Percentiles rank a stretch among this genome's conserved stretches.
These are phyloP conservation scores for Oopsacas minuta DNA, from an alignment of 37 sponge, comb jelly and placozoan species.

Conservation along the genomic window DNA sequence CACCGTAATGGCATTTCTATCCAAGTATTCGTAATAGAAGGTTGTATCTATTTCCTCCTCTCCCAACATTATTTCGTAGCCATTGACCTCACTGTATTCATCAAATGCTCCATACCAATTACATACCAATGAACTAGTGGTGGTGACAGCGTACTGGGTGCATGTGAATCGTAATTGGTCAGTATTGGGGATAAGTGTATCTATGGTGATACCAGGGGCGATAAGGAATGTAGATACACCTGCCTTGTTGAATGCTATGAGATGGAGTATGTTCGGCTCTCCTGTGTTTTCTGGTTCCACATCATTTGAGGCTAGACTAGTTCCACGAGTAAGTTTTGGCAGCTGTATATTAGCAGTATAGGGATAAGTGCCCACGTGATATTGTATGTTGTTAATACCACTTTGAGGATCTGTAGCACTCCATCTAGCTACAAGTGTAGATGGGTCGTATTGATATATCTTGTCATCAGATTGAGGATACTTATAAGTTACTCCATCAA, in stretches of 20 bases:
- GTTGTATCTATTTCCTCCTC: neutral
- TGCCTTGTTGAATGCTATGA: neutral
- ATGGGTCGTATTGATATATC: neutral
- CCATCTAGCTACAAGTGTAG: neutral
- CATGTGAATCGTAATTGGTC: neutral
- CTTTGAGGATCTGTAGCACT: neutral
- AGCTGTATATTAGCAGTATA: neutral
- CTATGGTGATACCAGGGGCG: neutral
- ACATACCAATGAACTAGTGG: neutral
- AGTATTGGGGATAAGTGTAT: neutral
- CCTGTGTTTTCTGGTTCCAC: neutral
- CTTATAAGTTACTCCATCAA: neutral
- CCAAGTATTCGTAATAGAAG: neutral
- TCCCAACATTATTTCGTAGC: neutral
- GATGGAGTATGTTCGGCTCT: neutral
- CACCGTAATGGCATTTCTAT: neutral
- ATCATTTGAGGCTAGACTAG: neutral
- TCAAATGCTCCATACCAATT: neutral
- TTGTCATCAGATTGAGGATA: neutral
- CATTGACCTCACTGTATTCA: neutral
- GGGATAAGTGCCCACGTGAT: neutral
- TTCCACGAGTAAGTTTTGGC: neutral
- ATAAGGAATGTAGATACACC: neutral
- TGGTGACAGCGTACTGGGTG: neutral
- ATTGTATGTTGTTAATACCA: neutral